These are phyloP conservation scores for Channa striata DNA, from an alignment of 2,797 vertebrate genomes.

Conservation along the genomic window DNA sequence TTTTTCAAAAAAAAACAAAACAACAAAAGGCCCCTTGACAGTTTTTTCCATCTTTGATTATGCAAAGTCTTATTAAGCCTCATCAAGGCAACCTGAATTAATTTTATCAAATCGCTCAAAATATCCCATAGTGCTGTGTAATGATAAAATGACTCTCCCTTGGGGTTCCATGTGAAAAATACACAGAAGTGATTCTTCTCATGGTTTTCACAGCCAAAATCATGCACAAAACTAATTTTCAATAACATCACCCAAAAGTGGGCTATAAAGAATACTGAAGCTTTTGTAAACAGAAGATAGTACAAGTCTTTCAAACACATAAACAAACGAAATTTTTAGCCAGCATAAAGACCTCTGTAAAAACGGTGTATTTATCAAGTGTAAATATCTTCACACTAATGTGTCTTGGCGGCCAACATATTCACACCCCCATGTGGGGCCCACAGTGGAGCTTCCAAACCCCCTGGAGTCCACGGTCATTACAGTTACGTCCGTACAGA, in stretches of 20 bases:
- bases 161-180: no score
- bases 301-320: no score
- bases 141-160: no score
- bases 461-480: slow-evolving; percentile 11
- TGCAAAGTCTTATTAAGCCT: background rate
- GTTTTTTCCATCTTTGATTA: background rate
- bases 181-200: no score
- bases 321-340: no score
- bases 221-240: no score
- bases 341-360: background rate
- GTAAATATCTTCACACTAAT: slow-evolving; percentile 6
- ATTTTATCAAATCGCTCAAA: background rate
- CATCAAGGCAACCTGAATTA: background rate
- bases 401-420: slow-evolving; percentile 7
- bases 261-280: no score
- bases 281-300: no score
- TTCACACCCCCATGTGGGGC: slow-evolving; percentile 46
- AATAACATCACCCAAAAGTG: no score
- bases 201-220: no score
- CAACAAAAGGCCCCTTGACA: background rate
- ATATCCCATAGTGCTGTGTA: background rate
- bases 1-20: no score
- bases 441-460: slow-evolving; percentile 34
- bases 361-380: background rate
- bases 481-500: slow-evolving; percentile 4